Evolutionary conservation across 2,797 vertebrate species (phyloP).

Genomic region (Ataeniobius toweri): DNA sequence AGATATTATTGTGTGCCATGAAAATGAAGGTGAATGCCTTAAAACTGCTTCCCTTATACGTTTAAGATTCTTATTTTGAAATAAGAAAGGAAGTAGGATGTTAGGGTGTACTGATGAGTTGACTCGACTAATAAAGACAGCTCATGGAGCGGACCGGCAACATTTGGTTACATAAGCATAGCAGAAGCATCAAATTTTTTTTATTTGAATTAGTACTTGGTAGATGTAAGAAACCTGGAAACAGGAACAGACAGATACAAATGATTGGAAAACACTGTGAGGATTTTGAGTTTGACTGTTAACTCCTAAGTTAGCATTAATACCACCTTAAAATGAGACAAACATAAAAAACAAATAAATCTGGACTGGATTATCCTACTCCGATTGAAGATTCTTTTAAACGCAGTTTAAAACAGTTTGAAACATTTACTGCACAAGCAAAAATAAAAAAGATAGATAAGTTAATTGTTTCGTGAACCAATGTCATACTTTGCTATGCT

Average conservation of each 20-base stretch:
- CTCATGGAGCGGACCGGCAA: no score
- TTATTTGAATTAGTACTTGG: not conserved
- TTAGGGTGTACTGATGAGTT: no score
- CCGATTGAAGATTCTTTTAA: not conserved
- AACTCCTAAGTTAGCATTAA: not conserved
- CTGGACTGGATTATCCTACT: not conserved
- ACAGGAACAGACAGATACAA: no score
- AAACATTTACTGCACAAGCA: not conserved
- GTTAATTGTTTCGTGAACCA: not conserved
- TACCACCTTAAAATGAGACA: not conserved
- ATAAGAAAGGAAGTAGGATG: no score
- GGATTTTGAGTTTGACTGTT: not conserved
- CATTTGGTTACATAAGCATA: no score
- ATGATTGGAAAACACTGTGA: no score
- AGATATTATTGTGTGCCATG: no score
- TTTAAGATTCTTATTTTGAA: no score
- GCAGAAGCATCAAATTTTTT: no score
- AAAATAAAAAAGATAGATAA: not conserved
- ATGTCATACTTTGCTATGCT: not conserved
- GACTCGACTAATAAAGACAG: no score
- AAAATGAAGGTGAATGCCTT: no score
- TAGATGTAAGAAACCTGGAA: not conserved
- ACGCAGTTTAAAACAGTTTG: not conserved
- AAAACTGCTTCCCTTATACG: no score
- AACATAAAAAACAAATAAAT: not conserved